Evolutionary conservation across 2,113 vertebrate species (phyloP).

Genomic region (Gorsachius goisagi): DNA sequence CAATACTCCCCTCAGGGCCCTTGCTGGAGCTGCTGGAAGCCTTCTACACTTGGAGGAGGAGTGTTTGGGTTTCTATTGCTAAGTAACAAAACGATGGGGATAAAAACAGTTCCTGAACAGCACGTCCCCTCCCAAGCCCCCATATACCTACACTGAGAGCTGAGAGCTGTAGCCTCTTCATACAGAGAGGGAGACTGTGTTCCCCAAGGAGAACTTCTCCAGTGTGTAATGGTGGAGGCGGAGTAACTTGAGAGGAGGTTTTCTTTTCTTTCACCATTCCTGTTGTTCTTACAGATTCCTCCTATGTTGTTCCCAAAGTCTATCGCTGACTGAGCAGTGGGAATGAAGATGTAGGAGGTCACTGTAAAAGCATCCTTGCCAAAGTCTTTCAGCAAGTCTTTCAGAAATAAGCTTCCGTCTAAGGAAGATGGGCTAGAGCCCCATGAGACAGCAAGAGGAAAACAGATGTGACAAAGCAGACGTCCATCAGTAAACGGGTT

Average conservation of each 20-base stretch:
- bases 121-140: background rate
- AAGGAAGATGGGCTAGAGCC: background rate
- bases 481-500: background rate
- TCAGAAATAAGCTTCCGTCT: background rate
- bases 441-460: background rate
- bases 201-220: background rate
- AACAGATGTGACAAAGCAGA: background rate
- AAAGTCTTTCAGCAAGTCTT: background rate
- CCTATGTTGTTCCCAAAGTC: background rate
- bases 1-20: background rate
- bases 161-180: background rate
- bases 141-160: background rate
- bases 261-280: background rate
- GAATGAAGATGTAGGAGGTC: background rate
- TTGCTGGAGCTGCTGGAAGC: constrained; percentile 16
- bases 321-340: background rate
- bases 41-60: background rate
- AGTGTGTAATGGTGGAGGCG: background rate
- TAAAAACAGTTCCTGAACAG: background rate
- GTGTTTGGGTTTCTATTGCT: constrained; percentile 26
- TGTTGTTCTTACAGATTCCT: background rate
- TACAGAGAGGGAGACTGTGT: background rate
- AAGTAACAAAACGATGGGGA: background rate
- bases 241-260: background rate
- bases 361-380: background rate